Evolutionary conservation across 2,797 vertebrate species (phyloP), one percentile per base, ranked within the genome.

Genomic region (Danio tinwini): DNA sequence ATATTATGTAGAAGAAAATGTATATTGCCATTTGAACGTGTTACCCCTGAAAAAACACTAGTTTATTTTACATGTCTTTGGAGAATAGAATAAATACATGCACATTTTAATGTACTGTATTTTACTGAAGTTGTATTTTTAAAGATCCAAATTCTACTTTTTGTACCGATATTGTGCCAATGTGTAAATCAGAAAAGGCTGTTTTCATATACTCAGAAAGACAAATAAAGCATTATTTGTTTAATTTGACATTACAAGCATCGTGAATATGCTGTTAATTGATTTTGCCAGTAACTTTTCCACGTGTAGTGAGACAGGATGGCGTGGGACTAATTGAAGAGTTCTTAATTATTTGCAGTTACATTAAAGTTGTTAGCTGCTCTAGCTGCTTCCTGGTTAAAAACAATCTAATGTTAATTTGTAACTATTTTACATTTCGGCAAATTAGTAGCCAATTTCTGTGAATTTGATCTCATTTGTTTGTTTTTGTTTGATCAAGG

Each of bases 41-140:
- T 49, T 61, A 47, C 19, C 6, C 6, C n/a, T 10, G 29, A 4
- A 29, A 17, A 73, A 74, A 52, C 45, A 13, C 14, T 13, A 50
- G 4, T 58, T 74, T 62, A 49, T 42, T 21, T 39, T 68, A 53
- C 70, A 13, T 61, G 45, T 56, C 37, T 44, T 63, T 62, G 14
- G 39, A 56, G n/a, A 72, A 44, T 19, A n/a, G 13, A 70, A 52
- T 78, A 13, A 7, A 21, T 44, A 9, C 29, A 50, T 59, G 14
- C 19, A 40, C 19, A 19, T 72, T 56, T 63, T 64, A 73, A 79
- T 53, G 47, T 67, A 39, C 63, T 68, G 74, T 72, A 79, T 79
- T 73, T 73, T 79, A 72, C 40, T 39, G 8, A 42, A 47, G 50
- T 64, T 64, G 39, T 56, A 45, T 73, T 79, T 76, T 79, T 72